Evolutionary conservation across 2,113 vertebrate genomes (phyloP).

Genomic region (Irena cyanogastra): DNA sequence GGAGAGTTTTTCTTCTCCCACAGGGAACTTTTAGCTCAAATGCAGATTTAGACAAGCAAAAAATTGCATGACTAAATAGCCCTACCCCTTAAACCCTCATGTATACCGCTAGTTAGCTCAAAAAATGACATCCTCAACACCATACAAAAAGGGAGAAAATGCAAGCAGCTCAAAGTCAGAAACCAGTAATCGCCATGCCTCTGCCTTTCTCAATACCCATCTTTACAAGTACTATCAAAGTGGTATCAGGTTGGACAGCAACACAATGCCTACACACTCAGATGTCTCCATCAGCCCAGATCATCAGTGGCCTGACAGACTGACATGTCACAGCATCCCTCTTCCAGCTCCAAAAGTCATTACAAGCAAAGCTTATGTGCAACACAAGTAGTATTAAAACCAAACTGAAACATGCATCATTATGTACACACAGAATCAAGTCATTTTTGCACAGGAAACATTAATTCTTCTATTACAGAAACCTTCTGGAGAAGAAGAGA

Average conservation of each 20-base stretch:
- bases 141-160: rapidly evolving
- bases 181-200: not conserved
- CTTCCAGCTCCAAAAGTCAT: not conserved
- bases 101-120: not conserved
- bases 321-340: not conserved
- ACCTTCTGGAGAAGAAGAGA: not conserved
- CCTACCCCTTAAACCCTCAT: rapidly evolving
- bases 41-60: not conserved
- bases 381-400: rapidly evolving
- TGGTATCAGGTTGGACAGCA: not conserved
- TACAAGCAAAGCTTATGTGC: not conserved
- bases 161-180: not conserved
- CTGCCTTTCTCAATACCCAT: not conserved
- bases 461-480: not conserved
- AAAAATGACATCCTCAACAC: not conserved
- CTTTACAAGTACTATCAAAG: not conserved
- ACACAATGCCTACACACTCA: not conserved
- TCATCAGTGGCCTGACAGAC: not conserved
- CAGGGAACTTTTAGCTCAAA: not conserved
- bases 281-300: not conserved
- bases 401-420: not conserved
- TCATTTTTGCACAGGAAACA: not conserved
- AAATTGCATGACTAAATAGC: not conserved
- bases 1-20: not conserved
- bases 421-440: not conserved